Evolutionary conservation across 2,888 invertebrate species (phyloP).

Genomic region (Harmothoe impar): DNA sequence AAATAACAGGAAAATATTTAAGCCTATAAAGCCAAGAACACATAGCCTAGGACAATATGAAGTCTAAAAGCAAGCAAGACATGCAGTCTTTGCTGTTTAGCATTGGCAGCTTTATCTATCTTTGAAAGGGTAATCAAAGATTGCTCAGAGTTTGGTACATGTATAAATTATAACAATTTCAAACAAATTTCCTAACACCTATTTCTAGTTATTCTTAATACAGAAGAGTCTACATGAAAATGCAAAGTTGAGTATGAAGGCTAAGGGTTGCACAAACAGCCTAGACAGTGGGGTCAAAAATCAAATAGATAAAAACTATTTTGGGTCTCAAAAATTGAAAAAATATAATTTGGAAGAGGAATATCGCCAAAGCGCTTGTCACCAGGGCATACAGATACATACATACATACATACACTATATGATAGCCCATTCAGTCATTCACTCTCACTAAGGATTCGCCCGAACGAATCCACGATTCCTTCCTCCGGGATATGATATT

Average conservation of each 20-base stretch:
- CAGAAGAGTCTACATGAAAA: not conserved
- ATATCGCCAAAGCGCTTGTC: not conserved
- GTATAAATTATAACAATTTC: slow-evolving; percentile 20
- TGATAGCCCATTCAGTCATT: not conserved
- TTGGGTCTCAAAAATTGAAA: not conserved
- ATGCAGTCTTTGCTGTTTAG: slow-evolving; percentile 21
- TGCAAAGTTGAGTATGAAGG: not conserved
- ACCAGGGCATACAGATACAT: not conserved
- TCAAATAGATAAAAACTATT: not conserved
- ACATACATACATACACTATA: not conserved
- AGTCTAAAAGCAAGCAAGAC: slow-evolving; percentile 46
- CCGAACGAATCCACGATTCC: not conserved
- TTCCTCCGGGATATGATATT: not conserved
- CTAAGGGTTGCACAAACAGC: not conserved
- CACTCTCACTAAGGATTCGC: slow-evolving; percentile 11
- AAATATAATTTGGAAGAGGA: not conserved
- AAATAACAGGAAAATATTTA: not conserved
- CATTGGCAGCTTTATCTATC: not conserved
- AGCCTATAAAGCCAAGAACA: slow-evolving; percentile 16
- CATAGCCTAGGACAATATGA: not conserved
- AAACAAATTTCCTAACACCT: not conserved
- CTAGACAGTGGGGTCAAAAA: not conserved
- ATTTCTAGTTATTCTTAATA: not conserved
- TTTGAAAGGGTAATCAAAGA: slow-evolving; percentile 9
- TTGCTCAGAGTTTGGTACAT: not conserved